These are phyloP conservation scores for Diceros bicornis DNA, from an alignment of 2,797 vertebrate genomes.

Conservation along the genomic window DNA sequence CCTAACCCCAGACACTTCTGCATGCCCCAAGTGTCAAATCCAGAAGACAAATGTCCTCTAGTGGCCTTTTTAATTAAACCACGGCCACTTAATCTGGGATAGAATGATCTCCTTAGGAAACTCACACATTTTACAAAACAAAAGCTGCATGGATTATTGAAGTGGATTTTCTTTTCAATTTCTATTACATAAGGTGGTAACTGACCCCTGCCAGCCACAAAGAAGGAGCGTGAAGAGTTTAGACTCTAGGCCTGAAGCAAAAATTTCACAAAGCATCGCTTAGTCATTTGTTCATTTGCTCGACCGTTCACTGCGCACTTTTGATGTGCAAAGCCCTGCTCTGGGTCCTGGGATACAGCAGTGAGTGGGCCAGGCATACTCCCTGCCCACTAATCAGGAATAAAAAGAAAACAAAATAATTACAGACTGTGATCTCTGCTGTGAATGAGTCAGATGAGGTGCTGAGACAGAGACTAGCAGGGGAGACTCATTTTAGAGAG, in stretches of 20 bases:
- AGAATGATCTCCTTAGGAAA: conserved; percentile 55
- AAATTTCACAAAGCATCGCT: background rate
- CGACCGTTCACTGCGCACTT: background rate
- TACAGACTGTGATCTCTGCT: background rate
- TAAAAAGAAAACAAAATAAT: conserved; percentile 39
- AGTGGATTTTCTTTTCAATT: background rate
- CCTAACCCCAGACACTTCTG: background rate
- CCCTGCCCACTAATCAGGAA: background rate
- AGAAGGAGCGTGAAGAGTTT: background rate
- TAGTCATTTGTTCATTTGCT: background rate
- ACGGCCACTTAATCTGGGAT: background rate
- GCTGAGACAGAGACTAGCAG: background rate
- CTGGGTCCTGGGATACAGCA: background rate
- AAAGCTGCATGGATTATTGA: conserved; percentile 2
- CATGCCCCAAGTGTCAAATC: background rate
- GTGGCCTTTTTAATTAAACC: conserved; percentile 25
- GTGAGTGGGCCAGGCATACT: background rate
- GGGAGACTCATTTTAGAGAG: background rate
- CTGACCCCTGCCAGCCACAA: background rate
- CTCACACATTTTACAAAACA: background rate
- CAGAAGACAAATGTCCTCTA: conserved; percentile 44
- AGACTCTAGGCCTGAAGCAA: background rate
- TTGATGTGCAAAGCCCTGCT: background rate
- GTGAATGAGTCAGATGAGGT: background rate
- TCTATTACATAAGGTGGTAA: background rate